These are phyloP conservation scores for Volucella inflata DNA, from an alignment of 2,888 invertebrate species.

Conservation along the genomic window DNA sequence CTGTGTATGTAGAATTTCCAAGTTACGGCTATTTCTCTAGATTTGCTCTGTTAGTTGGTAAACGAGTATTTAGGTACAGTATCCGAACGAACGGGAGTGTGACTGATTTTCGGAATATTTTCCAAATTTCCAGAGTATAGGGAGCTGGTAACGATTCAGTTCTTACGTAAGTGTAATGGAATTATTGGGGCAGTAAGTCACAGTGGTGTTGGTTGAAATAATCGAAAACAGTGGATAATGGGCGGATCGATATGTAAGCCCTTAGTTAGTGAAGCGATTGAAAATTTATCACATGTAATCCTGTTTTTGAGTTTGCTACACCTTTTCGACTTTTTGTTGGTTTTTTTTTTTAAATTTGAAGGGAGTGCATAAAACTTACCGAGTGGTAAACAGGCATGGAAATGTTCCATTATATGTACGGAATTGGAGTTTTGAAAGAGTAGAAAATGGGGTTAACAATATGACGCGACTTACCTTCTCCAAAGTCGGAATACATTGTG, in stretches of 20 bases:
- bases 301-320: too few relatives aligned
- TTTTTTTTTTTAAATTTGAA: too few relatives aligned
- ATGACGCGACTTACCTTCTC: too few relatives aligned
- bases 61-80: background rate
- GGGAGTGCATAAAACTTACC: too few relatives aligned
- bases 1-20: constrained; percentile 13
- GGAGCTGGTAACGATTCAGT: constrained; percentile 21
- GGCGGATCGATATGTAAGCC: constrained; percentile 4
- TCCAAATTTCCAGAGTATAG: constrained; percentile 19
- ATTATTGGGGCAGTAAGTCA: background rate
- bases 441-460: too few relatives aligned
- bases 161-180: constrained; percentile 15
- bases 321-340: too few relatives aligned
- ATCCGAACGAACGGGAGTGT: constrained; percentile 40
- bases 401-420: too few relatives aligned
- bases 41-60: background rate
- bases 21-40: constrained; percentile 10
- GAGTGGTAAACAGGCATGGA: too few relatives aligned
- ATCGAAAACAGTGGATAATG: constrained; percentile 8
- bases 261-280: background rate
- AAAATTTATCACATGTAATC: background rate
- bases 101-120: constrained; percentile 60
- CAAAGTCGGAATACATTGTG: too few relatives aligned
- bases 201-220: background rate
- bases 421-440: too few relatives aligned